These are phyloP conservation scores for Cebus imitator DNA, from an alignment of 2,113 vertebrate species.

Conservation along the genomic window DNA sequence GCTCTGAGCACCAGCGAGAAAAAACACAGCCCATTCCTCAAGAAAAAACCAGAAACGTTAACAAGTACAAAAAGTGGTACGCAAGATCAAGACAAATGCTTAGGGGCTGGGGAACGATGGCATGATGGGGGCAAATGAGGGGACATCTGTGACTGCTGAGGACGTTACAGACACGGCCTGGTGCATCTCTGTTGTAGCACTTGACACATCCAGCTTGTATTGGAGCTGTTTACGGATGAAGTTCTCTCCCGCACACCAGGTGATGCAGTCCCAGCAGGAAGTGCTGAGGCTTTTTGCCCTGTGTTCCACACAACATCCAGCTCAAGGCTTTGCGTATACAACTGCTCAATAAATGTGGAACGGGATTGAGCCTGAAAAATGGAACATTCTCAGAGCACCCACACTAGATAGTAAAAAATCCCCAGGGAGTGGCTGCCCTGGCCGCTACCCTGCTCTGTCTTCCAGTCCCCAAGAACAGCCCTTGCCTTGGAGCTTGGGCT, in stretches of 20 bases:
- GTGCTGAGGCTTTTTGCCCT: not conserved
- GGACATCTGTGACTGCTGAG: not conserved
- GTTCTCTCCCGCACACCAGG: not conserved
- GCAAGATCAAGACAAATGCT: not conserved
- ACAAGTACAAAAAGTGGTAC: not conserved
- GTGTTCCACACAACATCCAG: not conserved
- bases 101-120: not conserved
- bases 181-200: not conserved
- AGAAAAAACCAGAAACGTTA: not conserved
- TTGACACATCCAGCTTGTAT: accelerated
- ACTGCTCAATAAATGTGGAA: not conserved
- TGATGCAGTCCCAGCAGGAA: not conserved
- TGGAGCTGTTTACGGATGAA: not conserved
- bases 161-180: not conserved
- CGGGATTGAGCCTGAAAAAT: not conserved
- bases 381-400: not conserved
- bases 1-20: not conserved
- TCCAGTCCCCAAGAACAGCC: not conserved
- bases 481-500: not conserved
- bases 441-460: not conserved
- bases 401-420: not conserved
- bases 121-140: not conserved
- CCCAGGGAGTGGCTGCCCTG: not conserved
- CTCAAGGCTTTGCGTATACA: not conserved
- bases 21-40: not conserved